Evolutionary conservation across 2,113 vertebrate species (phyloP).

Genomic region (Loxodonta africana): DNA sequence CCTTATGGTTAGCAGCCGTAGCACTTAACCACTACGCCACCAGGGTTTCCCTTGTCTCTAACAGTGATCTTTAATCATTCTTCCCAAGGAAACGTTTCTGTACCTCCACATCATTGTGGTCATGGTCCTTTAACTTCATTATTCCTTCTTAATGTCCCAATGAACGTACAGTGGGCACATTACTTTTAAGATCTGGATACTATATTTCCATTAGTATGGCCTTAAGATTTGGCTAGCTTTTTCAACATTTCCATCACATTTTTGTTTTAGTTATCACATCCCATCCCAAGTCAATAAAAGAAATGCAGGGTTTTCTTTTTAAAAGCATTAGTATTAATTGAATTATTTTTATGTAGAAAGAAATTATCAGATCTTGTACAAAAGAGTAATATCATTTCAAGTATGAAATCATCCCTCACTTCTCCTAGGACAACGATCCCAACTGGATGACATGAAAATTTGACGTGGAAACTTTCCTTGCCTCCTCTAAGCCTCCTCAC

Average conservation of each 20-base stretch:
- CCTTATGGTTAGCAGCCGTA: too few relatives aligned
- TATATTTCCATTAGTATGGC: not conserved
- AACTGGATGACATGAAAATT: not conserved
- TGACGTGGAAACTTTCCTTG: not conserved
- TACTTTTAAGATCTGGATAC: not conserved
- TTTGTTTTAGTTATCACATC: not conserved
- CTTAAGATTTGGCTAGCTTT: not conserved
- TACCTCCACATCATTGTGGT: not conserved
- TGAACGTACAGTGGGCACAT: not conserved
- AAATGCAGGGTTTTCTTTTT: not conserved
- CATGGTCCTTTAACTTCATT: not conserved
- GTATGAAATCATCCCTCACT: not conserved
- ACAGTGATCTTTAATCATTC: not conserved
- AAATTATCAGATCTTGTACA: not conserved
- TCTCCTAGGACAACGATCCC: not conserved
- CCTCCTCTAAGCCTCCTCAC: not conserved
- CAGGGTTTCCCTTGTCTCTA: not conserved
- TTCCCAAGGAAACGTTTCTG: not conserved
- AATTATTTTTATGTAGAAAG: constrained; percentile 16
- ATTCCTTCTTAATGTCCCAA: not conserved
- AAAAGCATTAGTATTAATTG: not conserved
- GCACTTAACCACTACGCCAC: too few relatives aligned
- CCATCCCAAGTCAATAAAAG: not conserved
- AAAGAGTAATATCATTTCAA: constrained; percentile 46
- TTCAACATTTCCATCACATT: not conserved